Conservation (phyloP, 2,797 vertebrate species). For the Semotilus atromaculatus region DNA sequence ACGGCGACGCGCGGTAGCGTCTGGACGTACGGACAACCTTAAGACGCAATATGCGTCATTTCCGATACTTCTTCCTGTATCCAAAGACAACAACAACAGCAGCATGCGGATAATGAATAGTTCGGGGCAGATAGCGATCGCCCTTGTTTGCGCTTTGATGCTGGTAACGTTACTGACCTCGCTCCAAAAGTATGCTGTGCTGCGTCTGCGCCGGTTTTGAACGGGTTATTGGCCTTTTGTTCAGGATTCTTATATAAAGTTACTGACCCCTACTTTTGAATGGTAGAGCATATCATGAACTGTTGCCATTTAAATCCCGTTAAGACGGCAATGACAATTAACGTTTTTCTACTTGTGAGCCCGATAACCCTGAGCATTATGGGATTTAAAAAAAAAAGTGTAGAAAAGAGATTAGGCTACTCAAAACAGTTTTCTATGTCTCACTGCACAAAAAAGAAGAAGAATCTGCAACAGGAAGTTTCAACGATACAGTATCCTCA, state of each 20-base stretch:
- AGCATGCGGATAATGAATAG: no score
- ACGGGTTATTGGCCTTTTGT: no score
- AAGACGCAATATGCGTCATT: no score
- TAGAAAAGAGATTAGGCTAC: background rate
- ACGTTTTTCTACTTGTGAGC: background rate
- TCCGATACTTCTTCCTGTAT: no score
- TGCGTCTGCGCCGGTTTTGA: no score
- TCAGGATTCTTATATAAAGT: background rate
- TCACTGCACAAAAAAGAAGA: background rate
- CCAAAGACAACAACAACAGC: no score
- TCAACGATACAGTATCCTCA: conserved; percentile 18
- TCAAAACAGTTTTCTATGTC: background rate
- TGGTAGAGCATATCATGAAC: background rate
- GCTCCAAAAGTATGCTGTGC: no score
- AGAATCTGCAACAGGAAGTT: conserved; percentile 2
- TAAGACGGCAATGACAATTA: background rate
- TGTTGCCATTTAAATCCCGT: background rate
- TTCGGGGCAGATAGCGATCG: no score
- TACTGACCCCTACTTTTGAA: background rate
- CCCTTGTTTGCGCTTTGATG: no score
- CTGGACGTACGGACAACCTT: no score
- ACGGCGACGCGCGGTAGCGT: no score
- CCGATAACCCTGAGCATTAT: background rate
- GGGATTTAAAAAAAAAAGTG: background rate
- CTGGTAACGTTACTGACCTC: no score